Evolutionary conservation across 2,888 invertebrate species (phyloP).

Genomic region (Tenthredo notha): DNA sequence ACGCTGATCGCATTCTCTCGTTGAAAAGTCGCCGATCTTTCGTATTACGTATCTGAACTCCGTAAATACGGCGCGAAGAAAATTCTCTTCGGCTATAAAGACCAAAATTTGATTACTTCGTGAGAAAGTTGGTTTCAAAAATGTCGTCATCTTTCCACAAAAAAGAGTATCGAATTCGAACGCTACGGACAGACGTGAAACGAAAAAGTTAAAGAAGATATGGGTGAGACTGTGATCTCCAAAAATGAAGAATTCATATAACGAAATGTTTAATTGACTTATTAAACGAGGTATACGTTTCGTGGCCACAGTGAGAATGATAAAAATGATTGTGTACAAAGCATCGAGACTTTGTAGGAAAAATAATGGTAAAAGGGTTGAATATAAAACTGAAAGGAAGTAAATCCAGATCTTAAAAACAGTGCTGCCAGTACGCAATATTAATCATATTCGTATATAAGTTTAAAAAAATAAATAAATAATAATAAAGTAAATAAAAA

Average conservation of each 20-base stretch:
- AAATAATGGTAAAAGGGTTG: background rate
- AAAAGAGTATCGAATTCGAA: background rate
- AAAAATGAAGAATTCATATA: background rate
- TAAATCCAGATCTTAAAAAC: slow-evolving; percentile 65
- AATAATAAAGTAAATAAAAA: no score
- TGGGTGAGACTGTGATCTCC: background rate
- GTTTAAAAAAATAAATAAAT: slow-evolving; percentile 10
- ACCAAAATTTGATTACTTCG: background rate
- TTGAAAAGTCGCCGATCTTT: background rate
- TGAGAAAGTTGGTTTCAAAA: background rate
- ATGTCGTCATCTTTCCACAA: background rate
- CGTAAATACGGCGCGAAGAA: background rate
- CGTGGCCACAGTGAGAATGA: background rate
- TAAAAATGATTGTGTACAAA: background rate
- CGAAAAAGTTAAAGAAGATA: background rate
- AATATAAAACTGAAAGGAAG: slow-evolving; percentile 39
- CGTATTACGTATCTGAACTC: background rate
- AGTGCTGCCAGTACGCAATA: slow-evolving; percentile 73
- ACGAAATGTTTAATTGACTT: background rate
- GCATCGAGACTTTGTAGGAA: background rate
- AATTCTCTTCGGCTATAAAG: background rate
- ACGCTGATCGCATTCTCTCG: background rate
- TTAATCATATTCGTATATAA: slow-evolving; percentile 62
- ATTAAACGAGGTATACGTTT: background rate
- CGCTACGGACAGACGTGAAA: background rate